Base-by-base conservation (phyloP, 2,113 vertebrate species). In the Oreochromis aureus region DNA sequence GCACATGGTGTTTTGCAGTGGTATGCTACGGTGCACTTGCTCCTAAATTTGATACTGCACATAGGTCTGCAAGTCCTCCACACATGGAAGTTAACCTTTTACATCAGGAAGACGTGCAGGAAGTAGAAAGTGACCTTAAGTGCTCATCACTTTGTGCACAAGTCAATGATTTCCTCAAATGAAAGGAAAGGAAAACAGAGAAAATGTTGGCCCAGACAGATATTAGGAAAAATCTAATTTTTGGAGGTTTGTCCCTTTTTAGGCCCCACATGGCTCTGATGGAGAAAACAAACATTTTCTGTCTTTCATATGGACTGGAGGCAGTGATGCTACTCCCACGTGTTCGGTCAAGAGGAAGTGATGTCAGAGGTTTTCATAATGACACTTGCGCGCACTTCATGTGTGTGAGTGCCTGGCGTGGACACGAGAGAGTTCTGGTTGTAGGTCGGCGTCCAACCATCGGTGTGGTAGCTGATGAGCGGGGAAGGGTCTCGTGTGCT, bases 301-400 rank as follows among this genome's bases (percentile, higher is more conserved):
- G 66, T 93, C 53, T 24, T 81, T 90, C 82, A 84, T 86, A 56
- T 11, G 82, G 58, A 82, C 83, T 36, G 39, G 24, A 61, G 56
- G 86, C 78, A 39, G 76, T 44, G 66, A 80, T 19, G 76, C 22
- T 18, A 51, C 78, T 30, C 66, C 53, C 22, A 63, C 12, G 4
- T 54, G 73, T 56, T 48, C 73, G 84, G 78, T 94, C 92, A 93
- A 61, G 93, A 95, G 24, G 93, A 76, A 4, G 98, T 97, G 93
- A 98, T 96, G 39, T 99, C 99, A 5, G 98, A 99, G 0, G 98
- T 99, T 63, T 99, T 99, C 97, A 98, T 98, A 95, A 99, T 99
- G 95, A 99, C 99, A 0, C 98, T 99, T 83, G 98, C 98, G 24
- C 99, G 97, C 3, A 96, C 96, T 95, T 99, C 98, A 1, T 97